Conservation (phyloP, 2,113 vertebrate genomes). For the Nansenia antarctica region DNA sequence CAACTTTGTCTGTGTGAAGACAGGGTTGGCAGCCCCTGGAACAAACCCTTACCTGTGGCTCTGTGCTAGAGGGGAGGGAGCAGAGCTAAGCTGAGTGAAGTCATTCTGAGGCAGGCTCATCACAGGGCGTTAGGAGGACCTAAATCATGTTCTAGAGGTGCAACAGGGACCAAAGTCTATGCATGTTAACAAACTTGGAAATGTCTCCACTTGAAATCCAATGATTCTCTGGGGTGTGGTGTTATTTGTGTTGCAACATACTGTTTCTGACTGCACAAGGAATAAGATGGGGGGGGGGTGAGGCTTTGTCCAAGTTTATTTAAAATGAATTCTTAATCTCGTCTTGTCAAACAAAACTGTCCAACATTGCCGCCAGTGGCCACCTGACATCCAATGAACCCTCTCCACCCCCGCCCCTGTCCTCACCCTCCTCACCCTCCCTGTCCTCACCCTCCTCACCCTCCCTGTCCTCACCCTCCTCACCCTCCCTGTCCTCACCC, state of each 20-base stretch:
- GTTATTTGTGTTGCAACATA: conserved; percentile 11
- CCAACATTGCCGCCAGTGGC: conserved; percentile 6
- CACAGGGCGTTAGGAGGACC: neutral
- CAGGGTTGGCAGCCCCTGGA: conserved; percentile 21
- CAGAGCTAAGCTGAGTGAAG: neutral
- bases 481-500: too few relatives aligned
- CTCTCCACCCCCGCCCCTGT: conserved; percentile 27
- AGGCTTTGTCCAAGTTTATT: conserved; percentile 13
- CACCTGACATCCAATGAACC: conserved; percentile 43
- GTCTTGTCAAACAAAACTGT: conserved; percentile 38
- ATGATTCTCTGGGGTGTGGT: neutral
- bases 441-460: too few relatives aligned
- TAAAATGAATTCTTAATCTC: conserved; percentile 3
- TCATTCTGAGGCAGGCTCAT: neutral
- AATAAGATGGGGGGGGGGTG: neutral
- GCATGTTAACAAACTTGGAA: conserved; percentile 8
- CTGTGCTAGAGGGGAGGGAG: conserved; percentile 8
- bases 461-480: too few relatives aligned
- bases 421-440: too few relatives aligned
- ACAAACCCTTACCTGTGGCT: conserved; percentile 16
- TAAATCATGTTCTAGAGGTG: neutral
- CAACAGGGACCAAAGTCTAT: neutral
- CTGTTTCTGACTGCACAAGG: conserved; percentile 18
- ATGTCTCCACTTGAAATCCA: conserved; percentile 1
- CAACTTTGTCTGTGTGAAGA: conserved; percentile 43